These are phyloP conservation scores for Eugnorisma glareosa DNA, from an alignment of 2,888 invertebrate genomes.

Conservation along the genomic window DNA sequence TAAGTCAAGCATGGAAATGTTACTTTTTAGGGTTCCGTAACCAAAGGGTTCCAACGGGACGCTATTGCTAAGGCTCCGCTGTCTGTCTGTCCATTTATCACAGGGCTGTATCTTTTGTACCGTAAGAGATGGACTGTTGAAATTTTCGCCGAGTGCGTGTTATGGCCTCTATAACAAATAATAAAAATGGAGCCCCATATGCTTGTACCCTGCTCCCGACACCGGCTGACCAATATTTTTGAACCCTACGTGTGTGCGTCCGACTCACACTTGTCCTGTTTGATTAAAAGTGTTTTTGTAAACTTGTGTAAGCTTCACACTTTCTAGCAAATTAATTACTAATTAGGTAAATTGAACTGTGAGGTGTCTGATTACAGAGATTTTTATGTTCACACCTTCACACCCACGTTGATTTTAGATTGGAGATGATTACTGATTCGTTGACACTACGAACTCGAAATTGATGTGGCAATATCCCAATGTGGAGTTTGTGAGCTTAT, in stretches of 20 bases:
- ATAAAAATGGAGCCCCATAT: too few relatives aligned
- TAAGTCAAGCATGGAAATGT: conserved; percentile 15
- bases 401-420: background rate
- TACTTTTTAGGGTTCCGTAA: background rate
- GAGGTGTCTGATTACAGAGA: conserved; percentile 44
- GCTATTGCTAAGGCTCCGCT: background rate
- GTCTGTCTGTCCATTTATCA: background rate
- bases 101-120: background rate
- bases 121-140: background rate
- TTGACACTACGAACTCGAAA: conserved; percentile 20
- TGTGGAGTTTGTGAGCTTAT: background rate
- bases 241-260: background rate
- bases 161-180: background rate
- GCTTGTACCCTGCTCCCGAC: too few relatives aligned
- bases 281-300: conserved; percentile 26
- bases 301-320: conserved; percentile 49
- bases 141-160: background rate
- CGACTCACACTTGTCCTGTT: background rate
- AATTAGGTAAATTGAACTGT: conserved; percentile 54
- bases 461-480: background rate
- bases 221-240: too few relatives aligned
- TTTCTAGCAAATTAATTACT: conserved; percentile 35
- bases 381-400: conserved; percentile 29
- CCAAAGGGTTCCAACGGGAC: background rate
- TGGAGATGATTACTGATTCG: conserved; percentile 28